phyloP scores from a whole-genome alignment of 2,113 vertebrate genomes.

The Fulmarus glacialis region DNA sequence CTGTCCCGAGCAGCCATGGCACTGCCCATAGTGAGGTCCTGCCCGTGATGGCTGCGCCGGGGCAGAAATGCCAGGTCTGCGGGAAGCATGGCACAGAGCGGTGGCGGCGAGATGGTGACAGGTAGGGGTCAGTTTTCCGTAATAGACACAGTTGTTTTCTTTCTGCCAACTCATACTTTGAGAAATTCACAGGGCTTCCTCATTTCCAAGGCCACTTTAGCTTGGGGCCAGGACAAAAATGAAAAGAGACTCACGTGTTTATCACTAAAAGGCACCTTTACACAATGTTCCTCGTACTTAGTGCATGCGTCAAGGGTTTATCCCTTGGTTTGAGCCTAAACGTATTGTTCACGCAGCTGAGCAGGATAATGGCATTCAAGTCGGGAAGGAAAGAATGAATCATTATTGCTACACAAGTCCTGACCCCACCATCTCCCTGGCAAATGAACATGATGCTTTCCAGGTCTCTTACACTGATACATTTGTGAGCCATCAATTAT shows the following conservation, averaged over 20 bases:
- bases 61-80: neutral
- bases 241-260: neutral
- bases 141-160: fast-evolving
- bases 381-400: conserved; percentile 35
- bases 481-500: conserved; percentile 75
- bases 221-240: neutral
- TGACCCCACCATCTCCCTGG: conserved; percentile 42
- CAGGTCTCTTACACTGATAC: conserved; percentile 58
- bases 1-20: fast-evolving
- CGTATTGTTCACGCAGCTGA: neutral
- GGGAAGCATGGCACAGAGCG: neutral
- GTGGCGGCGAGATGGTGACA: neutral
- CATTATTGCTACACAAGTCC: conserved; percentile 52
- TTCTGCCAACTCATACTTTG: neutral
- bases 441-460: conserved; percentile 28
- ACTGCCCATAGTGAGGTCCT: neutral
- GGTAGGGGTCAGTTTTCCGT: neutral
- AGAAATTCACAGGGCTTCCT: neutral
- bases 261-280: neutral
- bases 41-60: neutral
- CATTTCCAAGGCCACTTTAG: neutral
- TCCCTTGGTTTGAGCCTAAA: neutral
- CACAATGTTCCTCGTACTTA: neutral
- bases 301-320: neutral
- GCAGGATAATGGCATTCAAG: neutral